Percentiles rank a stretch among this genome's conserved stretches.
phyloP scores from a whole-genome alignment of 2,113 vertebrate genomes.

The Sakesphorus luctuosus region DNA sequence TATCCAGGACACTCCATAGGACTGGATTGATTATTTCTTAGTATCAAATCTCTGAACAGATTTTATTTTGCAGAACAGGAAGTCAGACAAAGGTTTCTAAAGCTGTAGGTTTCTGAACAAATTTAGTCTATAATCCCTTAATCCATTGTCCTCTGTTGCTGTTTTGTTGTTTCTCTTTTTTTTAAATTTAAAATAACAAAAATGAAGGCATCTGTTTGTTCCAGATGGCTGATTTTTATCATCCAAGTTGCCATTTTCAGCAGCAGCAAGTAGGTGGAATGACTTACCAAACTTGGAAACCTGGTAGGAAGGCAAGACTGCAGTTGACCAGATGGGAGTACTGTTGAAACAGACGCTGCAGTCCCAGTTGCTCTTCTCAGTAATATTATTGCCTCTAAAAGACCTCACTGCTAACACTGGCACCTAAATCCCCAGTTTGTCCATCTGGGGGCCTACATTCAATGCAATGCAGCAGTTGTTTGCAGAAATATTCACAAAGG shows the following conservation, averaged over 20 bases:
- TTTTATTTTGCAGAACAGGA: not conserved
- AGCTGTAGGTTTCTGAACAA: not conserved
- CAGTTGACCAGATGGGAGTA: not conserved
- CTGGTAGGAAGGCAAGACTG: not conserved
- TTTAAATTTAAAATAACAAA: not conserved
- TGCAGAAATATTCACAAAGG: not conserved
- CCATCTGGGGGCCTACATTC: not conserved
- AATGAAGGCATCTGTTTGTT: not conserved
- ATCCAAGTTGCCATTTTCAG: not conserved
- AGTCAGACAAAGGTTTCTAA: not conserved
- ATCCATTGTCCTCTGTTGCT: not conserved
- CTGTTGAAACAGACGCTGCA: not conserved
- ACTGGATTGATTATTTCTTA: not conserved
- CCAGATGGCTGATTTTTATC: not conserved
- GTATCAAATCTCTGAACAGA: not conserved
- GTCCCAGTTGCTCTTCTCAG: not conserved
- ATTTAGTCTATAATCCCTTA: not conserved
- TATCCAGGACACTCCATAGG: not conserved
- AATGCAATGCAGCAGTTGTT: not conserved
- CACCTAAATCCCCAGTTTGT: not conserved
- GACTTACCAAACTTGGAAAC: not conserved
- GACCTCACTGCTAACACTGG: not conserved
- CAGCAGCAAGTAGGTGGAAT: not conserved
- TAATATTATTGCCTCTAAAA: not conserved
- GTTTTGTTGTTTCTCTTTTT: not conserved